phyloP scores from a whole-genome alignment of 2,888 invertebrate genomes.

The Polyommatus iphigenia region DNA sequence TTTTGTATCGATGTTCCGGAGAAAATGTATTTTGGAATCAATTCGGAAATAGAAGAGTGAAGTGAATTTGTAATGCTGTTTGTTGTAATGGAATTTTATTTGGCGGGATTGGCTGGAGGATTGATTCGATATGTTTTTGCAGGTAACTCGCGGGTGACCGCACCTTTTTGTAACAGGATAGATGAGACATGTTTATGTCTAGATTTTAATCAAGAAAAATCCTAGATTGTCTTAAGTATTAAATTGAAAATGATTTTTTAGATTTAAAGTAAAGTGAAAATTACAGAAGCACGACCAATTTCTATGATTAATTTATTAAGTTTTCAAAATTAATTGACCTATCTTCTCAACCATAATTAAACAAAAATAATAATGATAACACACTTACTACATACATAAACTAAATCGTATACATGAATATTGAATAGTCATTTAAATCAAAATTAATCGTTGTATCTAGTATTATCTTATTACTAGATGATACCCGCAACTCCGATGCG shows the following conservation, averaged over 20 bases:
- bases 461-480: too few relatives aligned
- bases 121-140: conserved; percentile 9
- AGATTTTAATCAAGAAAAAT: neutral
- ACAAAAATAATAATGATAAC: too few relatives aligned
- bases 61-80: conserved; percentile 29
- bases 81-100: conserved; percentile 28
- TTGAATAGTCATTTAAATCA: too few relatives aligned
- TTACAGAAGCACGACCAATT: too few relatives aligned
- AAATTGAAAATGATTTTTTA: neutral
- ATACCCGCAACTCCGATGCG: too few relatives aligned
- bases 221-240: neutral
- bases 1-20: conserved; percentile 28
- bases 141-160: neutral
- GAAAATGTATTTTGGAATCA: conserved; percentile 32
- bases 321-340: too few relatives aligned
- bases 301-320: too few relatives aligned
- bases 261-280: too few relatives aligned
- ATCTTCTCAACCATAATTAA: too few relatives aligned
- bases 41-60: conserved; percentile 12
- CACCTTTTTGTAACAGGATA: neutral
- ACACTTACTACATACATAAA: too few relatives aligned
- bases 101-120: neutral
- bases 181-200: neutral
- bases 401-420: too few relatives aligned
- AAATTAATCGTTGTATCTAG: too few relatives aligned